A percentile compares a stretch with the other conserved stretches of the same genome.
phyloP scores from a whole-genome alignment of 2,888 invertebrate species.

The Pediacus dermestoides region DNA sequence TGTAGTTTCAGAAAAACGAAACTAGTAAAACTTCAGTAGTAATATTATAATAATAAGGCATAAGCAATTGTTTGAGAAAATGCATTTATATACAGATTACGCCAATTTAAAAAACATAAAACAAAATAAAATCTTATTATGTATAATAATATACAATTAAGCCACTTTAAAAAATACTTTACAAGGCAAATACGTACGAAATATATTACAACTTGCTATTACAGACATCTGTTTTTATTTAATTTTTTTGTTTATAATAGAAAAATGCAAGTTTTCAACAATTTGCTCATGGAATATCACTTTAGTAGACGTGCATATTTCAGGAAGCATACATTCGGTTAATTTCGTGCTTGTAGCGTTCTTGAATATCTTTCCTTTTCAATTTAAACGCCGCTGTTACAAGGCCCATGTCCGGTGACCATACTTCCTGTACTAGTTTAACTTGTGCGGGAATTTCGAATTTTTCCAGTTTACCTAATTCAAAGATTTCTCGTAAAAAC shows the following conservation, averaged over 20 bases:
- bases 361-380: constrained; percentile 94
- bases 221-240: not conserved
- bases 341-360: constrained; percentile 88
- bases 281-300: constrained; percentile 30
- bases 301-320: constrained; percentile 45
- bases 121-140: constrained; percentile 17
- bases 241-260: constrained; percentile 7
- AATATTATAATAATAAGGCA: too few relatives aligned
- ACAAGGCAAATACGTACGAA: constrained; percentile 23
- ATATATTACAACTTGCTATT: constrained; percentile 21
- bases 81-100: constrained; percentile 16
- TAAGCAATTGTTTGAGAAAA: constrained; percentile 25
- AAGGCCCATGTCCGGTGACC: constrained; percentile 96
- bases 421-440: constrained; percentile 84
- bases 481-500: constrained; percentile 9
- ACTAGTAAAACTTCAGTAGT: too few relatives aligned
- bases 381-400: constrained; percentile 98
- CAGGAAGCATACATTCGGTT: constrained; percentile 92
- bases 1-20: too few relatives aligned
- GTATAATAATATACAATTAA: constrained; percentile 23
- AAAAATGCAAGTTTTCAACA: constrained; percentile 28
- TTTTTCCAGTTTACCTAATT: constrained; percentile 78
- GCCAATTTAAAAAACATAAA: constrained; percentile 12
- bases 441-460: constrained; percentile 91
- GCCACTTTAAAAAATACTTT: constrained; percentile 20